phyloP scores from a whole-genome alignment of 2,113 vertebrate species.

The Brienomyrus brachyistius region DNA sequence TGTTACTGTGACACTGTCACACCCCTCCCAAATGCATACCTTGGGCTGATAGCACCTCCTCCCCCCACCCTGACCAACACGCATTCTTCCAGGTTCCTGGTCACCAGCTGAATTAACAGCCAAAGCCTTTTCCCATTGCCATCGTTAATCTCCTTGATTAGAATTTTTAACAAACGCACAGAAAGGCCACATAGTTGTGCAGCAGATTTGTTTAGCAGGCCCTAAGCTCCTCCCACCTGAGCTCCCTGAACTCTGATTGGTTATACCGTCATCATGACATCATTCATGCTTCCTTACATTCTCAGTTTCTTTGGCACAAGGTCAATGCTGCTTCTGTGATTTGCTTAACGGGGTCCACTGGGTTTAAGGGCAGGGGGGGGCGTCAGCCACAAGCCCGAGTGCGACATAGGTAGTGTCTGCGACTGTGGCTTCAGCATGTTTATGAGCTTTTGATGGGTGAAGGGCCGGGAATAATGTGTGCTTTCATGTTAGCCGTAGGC shows the following conservation, averaged over 20 bases:
- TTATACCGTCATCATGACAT: not conserved
- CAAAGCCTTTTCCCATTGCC: not conserved
- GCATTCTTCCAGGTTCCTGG: not conserved
- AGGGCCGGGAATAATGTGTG: slow-evolving; percentile 28
- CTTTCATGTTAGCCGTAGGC: slow-evolving; percentile 38
- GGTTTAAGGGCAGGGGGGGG: not conserved
- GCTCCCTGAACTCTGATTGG: not conserved
- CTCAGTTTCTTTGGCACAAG: not conserved
- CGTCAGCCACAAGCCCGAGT: not conserved
- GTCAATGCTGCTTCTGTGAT: not conserved
- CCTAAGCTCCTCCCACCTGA: not conserved
- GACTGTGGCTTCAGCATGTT: slow-evolving; percentile 24
- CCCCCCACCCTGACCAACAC: not conserved
- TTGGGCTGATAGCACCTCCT: not conserved
- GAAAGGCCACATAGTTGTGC: not conserved
- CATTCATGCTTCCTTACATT: not conserved
- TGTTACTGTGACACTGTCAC: not conserved
- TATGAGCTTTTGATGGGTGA: slow-evolving; percentile 29
- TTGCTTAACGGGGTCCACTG: not conserved
- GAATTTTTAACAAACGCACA: not conserved
- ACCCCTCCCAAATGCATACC: not conserved
- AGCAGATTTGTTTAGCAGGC: not conserved
- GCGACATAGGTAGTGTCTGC: slow-evolving; percentile 30
- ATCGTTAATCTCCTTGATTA: not conserved
- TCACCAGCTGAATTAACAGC: not conserved